phyloP scores from a whole-genome alignment of 2,888 invertebrate genomes.

The Eupelmus urozonus region DNA sequence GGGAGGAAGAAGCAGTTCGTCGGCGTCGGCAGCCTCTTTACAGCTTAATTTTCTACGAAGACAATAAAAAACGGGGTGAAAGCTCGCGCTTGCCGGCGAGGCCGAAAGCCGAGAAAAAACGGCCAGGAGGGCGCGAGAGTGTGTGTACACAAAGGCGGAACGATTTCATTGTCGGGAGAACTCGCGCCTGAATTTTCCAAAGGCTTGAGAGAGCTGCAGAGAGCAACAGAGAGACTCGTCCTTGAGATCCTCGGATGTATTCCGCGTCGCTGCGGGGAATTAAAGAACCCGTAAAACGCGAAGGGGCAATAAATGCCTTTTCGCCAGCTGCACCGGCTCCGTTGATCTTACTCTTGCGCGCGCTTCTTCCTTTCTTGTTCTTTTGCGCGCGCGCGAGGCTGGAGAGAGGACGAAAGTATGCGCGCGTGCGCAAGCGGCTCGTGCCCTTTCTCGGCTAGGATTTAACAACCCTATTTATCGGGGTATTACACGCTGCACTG shows the following conservation, averaged over 20 bases:
- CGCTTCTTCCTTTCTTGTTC: conserved; percentile 50
- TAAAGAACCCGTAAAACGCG: conserved; percentile 72
- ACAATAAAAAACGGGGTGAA: conserved; percentile 29
- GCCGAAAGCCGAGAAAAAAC: neutral
- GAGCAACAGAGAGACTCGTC: conserved; percentile 57
- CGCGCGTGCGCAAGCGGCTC: conserved; percentile 14
- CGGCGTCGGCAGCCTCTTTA: conserved; percentile 12
- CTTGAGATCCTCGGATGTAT: conserved; percentile 57
- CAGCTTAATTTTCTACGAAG: conserved; percentile 46
- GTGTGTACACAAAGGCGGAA: conserved; percentile 42
- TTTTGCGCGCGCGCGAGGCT: conserved; percentile 8
- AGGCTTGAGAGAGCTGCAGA: conserved; percentile 59
- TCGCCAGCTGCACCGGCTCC: conserved; percentile 70
- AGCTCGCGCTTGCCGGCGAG: neutral
- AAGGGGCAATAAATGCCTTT: conserved; percentile 72
- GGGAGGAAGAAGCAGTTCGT: neutral
- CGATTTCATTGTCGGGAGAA: conserved; percentile 49
- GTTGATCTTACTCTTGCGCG: conserved; percentile 41
- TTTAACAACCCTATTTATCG: conserved; percentile 66
- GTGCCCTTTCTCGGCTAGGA: conserved; percentile 63
- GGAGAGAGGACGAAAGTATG: too few species aligned
- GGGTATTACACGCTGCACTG: conserved; percentile 64
- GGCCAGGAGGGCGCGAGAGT: too few species aligned
- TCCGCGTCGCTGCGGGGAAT: conserved; percentile 62
- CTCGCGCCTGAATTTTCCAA: conserved; percentile 66